Evolutionary conservation across 2,888 invertebrate genomes (phyloP).

Genomic region (Pinctada fucata): DNA sequence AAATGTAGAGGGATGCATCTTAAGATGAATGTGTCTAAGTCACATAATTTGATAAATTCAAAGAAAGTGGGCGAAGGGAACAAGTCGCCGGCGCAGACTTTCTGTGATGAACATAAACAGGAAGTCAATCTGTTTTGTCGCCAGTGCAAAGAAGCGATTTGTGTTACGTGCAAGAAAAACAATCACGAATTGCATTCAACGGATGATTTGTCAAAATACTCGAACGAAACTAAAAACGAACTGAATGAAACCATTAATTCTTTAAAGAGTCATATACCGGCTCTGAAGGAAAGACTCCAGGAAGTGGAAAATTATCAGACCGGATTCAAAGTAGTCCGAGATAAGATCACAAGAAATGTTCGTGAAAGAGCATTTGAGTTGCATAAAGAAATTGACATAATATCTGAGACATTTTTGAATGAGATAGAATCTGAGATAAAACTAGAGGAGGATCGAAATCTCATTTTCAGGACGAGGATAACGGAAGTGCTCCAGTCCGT

Average conservation of each 20-base stretch:
- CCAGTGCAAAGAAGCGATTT: conserved; percentile 21
- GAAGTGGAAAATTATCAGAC: conserved; percentile 24
- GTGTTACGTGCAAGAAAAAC: conserved; percentile 4
- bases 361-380: conserved; percentile 13
- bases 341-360: conserved; percentile 6
- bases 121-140: conserved; percentile 23
- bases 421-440: conserved; percentile 31
- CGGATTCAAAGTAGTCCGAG: conserved; percentile 7
- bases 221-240: conserved; percentile 23
- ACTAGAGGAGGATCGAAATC: conserved; percentile 27
- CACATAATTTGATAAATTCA: conserved; percentile 27
- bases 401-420: conserved; percentile 19
- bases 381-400: conserved; percentile 32
- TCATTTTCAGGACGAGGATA: conserved; percentile 29
- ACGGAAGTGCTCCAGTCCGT: conserved; percentile 23
- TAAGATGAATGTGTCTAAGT: conserved; percentile 31
- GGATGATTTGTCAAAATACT: conserved; percentile 17
- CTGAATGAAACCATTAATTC: conserved; percentile 20
- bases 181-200: conserved; percentile 17
- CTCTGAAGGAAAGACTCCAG: conserved; percentile 18
- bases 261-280: conserved; percentile 26
- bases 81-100: conserved; percentile 21
- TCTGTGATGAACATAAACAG: conserved; percentile 30
- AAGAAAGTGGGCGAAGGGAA: conserved; percentile 21
- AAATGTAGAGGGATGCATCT: conserved; percentile 31